Evolutionary conservation across 2,113 vertebrate genomes (phyloP).

Genomic region (Bolborhynchus lineola): DNA sequence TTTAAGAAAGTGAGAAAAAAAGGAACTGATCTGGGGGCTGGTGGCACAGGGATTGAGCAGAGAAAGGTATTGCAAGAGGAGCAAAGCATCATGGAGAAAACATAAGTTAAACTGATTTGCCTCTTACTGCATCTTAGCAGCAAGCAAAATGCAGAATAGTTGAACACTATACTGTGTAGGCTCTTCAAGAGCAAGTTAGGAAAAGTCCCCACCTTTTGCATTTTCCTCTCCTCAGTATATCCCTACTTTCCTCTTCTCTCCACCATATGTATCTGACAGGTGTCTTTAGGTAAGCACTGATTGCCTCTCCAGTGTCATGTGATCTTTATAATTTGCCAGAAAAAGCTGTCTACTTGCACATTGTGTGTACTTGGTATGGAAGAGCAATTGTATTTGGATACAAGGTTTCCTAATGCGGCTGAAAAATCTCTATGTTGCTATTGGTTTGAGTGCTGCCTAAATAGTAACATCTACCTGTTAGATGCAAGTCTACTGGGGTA

Average conservation of each 20-base stretch:
- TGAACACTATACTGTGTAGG: neutral
- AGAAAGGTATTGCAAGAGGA: neutral
- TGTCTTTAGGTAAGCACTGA: neutral
- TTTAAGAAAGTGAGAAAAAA: neutral
- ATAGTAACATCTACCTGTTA: neutral
- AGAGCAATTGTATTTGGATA: neutral
- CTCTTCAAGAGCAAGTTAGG: neutral
- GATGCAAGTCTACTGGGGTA: fast-evolving
- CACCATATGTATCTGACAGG: fast-evolving
- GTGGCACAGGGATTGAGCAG: neutral
- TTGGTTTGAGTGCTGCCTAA: neutral
- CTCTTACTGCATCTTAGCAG: neutral
- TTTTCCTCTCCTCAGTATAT: neutral
- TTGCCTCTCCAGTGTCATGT: neutral
- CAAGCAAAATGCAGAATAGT: neutral
- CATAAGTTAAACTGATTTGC: neutral
- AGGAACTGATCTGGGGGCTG: neutral
- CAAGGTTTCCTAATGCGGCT: neutral
- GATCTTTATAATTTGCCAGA: neutral
- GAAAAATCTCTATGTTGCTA: neutral
- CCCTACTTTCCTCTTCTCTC: neutral
- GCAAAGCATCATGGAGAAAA: neutral
- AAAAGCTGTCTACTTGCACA: neutral
- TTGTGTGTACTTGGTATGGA: neutral
- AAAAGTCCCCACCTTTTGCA: neutral